These are phyloP conservation scores for Hermatobates lingyangjiaoensis DNA, from an alignment of 1,140 invertebrate genomes.

Conservation along the genomic window DNA sequence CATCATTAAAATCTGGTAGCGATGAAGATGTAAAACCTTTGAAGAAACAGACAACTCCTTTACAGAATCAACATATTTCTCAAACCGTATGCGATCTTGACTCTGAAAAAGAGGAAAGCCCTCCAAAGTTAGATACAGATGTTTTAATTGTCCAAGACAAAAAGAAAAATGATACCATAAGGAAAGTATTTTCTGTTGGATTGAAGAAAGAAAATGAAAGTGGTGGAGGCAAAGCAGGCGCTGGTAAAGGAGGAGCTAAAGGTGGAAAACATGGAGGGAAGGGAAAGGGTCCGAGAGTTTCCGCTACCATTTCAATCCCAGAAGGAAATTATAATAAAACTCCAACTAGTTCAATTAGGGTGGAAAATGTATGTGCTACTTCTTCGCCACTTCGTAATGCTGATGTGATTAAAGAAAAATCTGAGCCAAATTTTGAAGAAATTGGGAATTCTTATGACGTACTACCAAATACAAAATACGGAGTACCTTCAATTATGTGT, in stretches of 20 bases:
- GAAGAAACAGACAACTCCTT: too few relatives aligned
- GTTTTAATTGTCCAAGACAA: slow-evolving; percentile 38
- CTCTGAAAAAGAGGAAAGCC: slow-evolving; percentile 22
- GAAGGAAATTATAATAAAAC: too few relatives aligned
- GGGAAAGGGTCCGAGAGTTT: slow-evolving; percentile 21
- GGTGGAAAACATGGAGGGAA: slow-evolving; percentile 32
- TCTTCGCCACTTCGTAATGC: not conserved
- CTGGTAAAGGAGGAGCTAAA: slow-evolving; percentile 36
- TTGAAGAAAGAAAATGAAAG: slow-evolving; percentile 33
- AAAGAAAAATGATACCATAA: slow-evolving; percentile 46
- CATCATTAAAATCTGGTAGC: too few relatives aligned
- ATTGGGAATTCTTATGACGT: slow-evolving; percentile 8
- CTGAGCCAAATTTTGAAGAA: too few relatives aligned
- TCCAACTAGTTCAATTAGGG: slow-evolving; percentile 19
- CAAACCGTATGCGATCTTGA: not conserved
- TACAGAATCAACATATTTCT: not conserved
- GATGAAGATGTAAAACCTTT: not conserved
- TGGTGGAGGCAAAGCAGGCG: slow-evolving; percentile 36
- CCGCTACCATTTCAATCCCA: too few relatives aligned
- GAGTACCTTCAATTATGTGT: not conserved
- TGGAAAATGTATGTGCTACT: slow-evolving; percentile 3
- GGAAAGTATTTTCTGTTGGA: slow-evolving; percentile 43
- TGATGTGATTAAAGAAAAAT: too few relatives aligned
- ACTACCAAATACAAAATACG: slow-evolving; percentile 1
- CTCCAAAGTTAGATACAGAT: slow-evolving; percentile 33